Conservation (phyloP, 2,113 vertebrate species). For the Gadus macrocephalus region DNA sequence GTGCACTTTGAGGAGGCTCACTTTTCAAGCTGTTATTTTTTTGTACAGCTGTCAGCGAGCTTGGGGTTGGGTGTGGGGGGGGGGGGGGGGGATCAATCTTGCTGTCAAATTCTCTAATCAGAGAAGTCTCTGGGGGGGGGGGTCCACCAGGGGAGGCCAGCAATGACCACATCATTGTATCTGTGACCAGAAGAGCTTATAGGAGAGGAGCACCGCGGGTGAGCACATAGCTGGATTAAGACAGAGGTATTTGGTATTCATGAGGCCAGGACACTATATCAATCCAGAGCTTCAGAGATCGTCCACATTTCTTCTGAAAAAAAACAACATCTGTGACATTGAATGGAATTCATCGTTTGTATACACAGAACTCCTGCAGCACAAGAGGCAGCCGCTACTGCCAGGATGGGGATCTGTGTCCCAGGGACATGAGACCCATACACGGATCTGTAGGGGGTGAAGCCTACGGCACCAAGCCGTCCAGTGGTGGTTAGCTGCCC, state of each 20-base stretch:
- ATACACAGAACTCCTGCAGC: neutral
- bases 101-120: constrained; percentile 2
- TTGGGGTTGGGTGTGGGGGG: constrained; percentile 25
- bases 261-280: constrained; percentile 20
- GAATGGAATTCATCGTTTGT: neutral
- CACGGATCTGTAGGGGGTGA: constrained; percentile 33
- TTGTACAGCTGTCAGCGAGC: constrained; percentile 18
- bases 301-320: neutral
- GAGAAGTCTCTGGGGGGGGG: neutral
- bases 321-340: neutral
- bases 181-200: neutral
- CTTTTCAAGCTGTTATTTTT: constrained; percentile 7
- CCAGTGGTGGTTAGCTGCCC: constrained; percentile 34
- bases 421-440: constrained; percentile 26
- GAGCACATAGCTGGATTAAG: constrained; percentile 18
- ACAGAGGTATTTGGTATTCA: neutral
- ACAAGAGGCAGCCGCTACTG: neutral
- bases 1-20: constrained; percentile 16
- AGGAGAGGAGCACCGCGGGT: constrained; percentile 6
- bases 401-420: constrained; percentile 25
- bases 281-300: constrained; percentile 11
- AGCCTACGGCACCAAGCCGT: constrained; percentile 15
- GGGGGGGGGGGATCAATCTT: constrained; percentile 34
- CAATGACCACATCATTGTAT: constrained; percentile 22
- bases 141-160: constrained; percentile 12